Conservation (phyloP, 2,797 vertebrate species). For the Cyclura pinguis region DNA sequence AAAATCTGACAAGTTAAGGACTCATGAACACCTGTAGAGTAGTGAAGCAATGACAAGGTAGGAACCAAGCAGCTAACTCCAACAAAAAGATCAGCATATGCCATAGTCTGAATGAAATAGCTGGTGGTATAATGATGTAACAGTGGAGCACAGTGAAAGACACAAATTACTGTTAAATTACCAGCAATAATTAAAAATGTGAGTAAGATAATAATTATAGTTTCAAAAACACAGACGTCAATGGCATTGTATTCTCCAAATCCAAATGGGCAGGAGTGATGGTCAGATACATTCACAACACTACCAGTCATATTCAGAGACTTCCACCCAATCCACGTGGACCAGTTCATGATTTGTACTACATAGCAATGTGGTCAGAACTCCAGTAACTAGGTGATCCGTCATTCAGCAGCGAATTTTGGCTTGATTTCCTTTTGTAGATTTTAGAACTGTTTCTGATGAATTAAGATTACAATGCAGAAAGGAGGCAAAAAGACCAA, state of each 20-base stretch:
- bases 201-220: constrained; percentile 92
- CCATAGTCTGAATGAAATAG: constrained; percentile 99
- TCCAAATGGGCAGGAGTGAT: constrained; percentile 95
- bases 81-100: constrained; percentile 96
- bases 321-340: constrained; percentile 84
- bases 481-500: constrained; percentile 77
- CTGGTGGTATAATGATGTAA: constrained; percentile 98
- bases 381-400: constrained; percentile 64
- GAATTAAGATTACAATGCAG: constrained; percentile 79
- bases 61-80: constrained; percentile 98
- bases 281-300: constrained; percentile 82
- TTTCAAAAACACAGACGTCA: constrained; percentile 95
- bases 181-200: constrained; percentile 96
- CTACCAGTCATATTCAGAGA: constrained; percentile 86
- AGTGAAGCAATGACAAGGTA: constrained; percentile 94
- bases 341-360: constrained; percentile 92
- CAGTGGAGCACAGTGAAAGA: constrained; percentile 97
- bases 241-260: constrained; percentile 89
- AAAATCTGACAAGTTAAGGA: constrained; percentile 96
- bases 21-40: constrained; percentile 92
- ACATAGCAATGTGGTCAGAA: constrained; percentile 62
- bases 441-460: constrained; percentile 80
- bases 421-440: constrained; percentile 71
- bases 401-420: constrained; percentile 73
- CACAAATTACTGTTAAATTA: constrained; percentile 97